Evolutionary conservation across 1,140 invertebrate genomes (phyloP), one percentile per base, ranked within the genome.

Genomic region (Cotesia typhae): DNA sequence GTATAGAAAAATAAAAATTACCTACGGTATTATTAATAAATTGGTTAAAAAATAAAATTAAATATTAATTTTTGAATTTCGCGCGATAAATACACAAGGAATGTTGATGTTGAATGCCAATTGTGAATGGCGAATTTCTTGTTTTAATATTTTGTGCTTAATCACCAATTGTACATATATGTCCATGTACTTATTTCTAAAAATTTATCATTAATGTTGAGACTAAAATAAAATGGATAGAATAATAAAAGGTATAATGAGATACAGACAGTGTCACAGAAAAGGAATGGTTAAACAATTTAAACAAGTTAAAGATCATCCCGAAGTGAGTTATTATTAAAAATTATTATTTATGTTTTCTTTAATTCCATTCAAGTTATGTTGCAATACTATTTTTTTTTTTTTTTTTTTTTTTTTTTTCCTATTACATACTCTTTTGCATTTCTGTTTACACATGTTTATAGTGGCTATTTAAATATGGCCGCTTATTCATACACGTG

Each of bases 251-350:
- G 95, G 95, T 41, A 93, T 97, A 66, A 95, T 96, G 91, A 90
- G 91, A 82, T 97, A 96, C 85, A 89, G 95, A 61, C 89, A 92
- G 66, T 92, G 93, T 51, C 92, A 94, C 71, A 89, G 93, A 74
- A 90, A 92, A 74, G 92, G 90, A 81, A 96, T 97, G 94, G 94
- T 97, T 12, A 91, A 95, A 85, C 94, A 97, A 84, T 97, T 97
- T 85, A 86, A 94, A 85, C 88, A 93, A 90, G 94, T 97, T 73
- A 90, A 89, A 82, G 92, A 96, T 87, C 90, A 96, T 88, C 95
- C 95, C 10, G 91, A 92, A 89, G 95, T 96, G 87, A 90, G 91
- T 87, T 64, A 72, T 41, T 7, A 47, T 47, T 28, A 28, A 28
- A 28, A 47, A 47, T 47, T 47, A 47, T 47, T 1, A 28, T 28